Conservation (phyloP, 2,888 invertebrate genomes). For the Erebia ligea region DNA sequence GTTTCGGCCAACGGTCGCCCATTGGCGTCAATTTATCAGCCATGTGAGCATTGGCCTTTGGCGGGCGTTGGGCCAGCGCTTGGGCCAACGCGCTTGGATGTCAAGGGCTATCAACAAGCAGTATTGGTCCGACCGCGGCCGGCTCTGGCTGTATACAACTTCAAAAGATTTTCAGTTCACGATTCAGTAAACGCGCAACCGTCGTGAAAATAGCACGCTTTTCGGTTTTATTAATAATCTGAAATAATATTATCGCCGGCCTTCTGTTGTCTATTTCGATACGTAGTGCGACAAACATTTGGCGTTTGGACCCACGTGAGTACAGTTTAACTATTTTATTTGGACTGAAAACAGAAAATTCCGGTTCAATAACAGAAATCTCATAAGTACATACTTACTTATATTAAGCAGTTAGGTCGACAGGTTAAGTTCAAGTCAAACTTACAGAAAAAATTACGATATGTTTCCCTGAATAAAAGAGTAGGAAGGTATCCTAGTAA, state of each 20-base stretch:
- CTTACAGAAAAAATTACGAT: too few relatives aligned
- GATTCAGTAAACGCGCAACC: constrained; percentile 7
- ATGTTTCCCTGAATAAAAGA: too few relatives aligned
- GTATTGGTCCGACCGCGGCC: constrained; percentile 5
- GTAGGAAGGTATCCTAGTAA: too few relatives aligned
- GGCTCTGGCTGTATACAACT: not conserved
- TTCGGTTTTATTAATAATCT: not conserved
- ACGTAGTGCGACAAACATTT: constrained; percentile 1
- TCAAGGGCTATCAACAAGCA: constrained; percentile 15
- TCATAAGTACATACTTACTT: too few relatives aligned
- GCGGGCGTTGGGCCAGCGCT: not conserved
- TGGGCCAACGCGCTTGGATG: constrained; percentile 4
- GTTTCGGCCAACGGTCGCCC: not conserved
- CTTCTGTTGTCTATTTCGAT: not conserved
- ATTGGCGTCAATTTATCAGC: not conserved
- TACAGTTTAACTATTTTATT: not conserved
- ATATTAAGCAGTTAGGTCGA: too few relatives aligned
- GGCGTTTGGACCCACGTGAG: not conserved
- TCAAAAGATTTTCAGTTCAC: not conserved
- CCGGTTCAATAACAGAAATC: not conserved
- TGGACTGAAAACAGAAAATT: not conserved
- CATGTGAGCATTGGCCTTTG: not conserved
- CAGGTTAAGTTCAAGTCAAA: too few relatives aligned
- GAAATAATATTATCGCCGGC: not conserved
- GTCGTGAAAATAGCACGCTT: not conserved